phyloP scores from a whole-genome alignment of 1,140 invertebrate species.

The Lysiphlebus fabarum region DNA sequence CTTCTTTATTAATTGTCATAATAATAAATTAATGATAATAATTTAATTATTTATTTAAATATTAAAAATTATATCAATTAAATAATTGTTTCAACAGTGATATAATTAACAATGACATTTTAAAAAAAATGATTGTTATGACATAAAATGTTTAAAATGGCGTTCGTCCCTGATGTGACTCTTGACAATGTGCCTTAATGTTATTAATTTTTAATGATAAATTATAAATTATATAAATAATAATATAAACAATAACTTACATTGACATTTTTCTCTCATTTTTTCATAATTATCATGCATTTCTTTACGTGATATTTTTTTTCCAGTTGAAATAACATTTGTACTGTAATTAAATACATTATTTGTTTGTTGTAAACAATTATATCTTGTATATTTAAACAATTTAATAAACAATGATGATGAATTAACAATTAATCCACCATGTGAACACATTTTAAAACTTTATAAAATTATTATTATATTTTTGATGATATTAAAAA shows the following conservation, averaged over 20 bases:
- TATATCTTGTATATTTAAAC: not conserved
- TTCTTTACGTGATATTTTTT: slow-evolving; percentile 35
- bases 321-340: slow-evolving; percentile 16
- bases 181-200: slow-evolving; percentile 8
- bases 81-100: too few relatives aligned
- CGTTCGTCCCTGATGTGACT: slow-evolving; percentile 10
- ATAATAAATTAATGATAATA: too few relatives aligned
- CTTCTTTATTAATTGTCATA: too few relatives aligned
- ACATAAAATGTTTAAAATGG: slow-evolving; percentile 3
- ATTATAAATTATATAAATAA: not conserved
- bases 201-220: not conserved
- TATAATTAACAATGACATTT: too few relatives aligned
- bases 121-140: too few relatives aligned
- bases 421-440: not conserved
- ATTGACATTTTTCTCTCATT: slow-evolving; percentile 47
- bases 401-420: not conserved
- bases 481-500: too few relatives aligned
- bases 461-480: too few relatives aligned
- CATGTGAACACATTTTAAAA: too few relatives aligned
- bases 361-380: not conserved
- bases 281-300: slow-evolving; percentile 45
- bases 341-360: not conserved
- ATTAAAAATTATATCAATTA: too few relatives aligned
- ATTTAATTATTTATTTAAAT: too few relatives aligned
- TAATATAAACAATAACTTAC: slow-evolving; percentile 42